These are phyloP conservation scores for Pogonomyrmex barbatus DNA, from an alignment of 1,140 invertebrate genomes.

Conservation along the genomic window DNA sequence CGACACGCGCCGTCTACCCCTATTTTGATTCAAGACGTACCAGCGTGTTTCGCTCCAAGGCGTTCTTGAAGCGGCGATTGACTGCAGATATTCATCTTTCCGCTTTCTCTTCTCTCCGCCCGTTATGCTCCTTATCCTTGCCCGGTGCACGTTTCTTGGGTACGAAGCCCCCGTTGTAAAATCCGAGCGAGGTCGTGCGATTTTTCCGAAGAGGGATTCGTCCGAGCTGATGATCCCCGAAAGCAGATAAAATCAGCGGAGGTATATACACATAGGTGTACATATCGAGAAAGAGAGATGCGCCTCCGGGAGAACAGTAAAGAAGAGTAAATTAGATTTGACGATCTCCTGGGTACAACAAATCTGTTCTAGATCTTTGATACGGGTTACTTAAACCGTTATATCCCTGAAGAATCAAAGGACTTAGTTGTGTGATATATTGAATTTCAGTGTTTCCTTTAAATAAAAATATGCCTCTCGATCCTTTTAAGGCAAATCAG, in stretches of 20 bases:
- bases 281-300: not conserved
- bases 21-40: conserved; percentile 61
- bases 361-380: conserved; percentile 55
- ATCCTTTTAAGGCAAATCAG: not conserved
- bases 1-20: conserved; percentile 53
- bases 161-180: conserved; percentile 39
- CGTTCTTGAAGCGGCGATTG: conserved; percentile 59
- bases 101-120: conserved; percentile 41
- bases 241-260: conserved; percentile 58
- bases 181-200: conserved; percentile 46
- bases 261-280: conserved; percentile 16
- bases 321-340: conserved; percentile 63
- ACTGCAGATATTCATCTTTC: conserved; percentile 57
- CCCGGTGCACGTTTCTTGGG: conserved; percentile 32
- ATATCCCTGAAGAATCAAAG: conserved; percentile 43
- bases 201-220: conserved; percentile 54
- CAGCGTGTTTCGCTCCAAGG: conserved; percentile 48
- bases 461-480: conserved; percentile 1
- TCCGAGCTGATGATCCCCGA: conserved; percentile 56
- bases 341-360: conserved; percentile 48
- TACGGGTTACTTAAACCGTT: conserved; percentile 39
- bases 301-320: conserved; percentile 34
- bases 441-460: conserved; percentile 28
- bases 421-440: conserved; percentile 9
- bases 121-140: conserved; percentile 61